Evolutionary conservation across 2,113 vertebrate genomes (phyloP), one percentile per base, ranked within the genome.

Genomic region (Furnarius figulus): DNA sequence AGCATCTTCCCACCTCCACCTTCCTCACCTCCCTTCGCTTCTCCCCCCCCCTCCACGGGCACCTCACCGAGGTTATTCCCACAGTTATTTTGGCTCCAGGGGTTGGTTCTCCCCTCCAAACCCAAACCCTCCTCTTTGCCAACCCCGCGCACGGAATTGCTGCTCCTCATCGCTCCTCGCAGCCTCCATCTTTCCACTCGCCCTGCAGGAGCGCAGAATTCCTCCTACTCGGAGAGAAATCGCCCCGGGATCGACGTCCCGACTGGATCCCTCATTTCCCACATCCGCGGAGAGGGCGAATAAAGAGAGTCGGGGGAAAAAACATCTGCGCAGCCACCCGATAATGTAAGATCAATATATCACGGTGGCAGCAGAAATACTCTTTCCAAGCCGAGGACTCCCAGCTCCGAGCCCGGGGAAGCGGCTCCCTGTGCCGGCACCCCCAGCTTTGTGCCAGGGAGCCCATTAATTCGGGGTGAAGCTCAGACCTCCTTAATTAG

Each of bases 101-200:
- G 15, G 67, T 68, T 70, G 83, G 15, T 47, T 95, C 93, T 25
- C 14, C 18, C 30, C 33, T 40, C 47, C 39, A 3, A 58, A 11
- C 31, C 63, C 10, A 1, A 65, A 74, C 8, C 47, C 6, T 7
- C 75, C 46, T 59, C 37, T 73, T 42, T 8, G 33, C 35, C 87
- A 76, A 3, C 61, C 46, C 70, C 5, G 30, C 12, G 20, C 47
- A 18, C 9, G 4, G 76, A 86, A 89, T 73, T 33, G 77, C 90
- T 37, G 75, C 71, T 65, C 15, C 31, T 12, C 1, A 16, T 62
- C 6, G 3, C 58, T 83, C 4, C 62, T 67, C 9, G 2, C 80
- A 79, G 25, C 89, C 95, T 97, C 96, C 95, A 96, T 96, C 96
- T 96, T 96, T 89, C 71, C n/a, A n/a, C n/a, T n/a, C 12, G 46